Base-by-base conservation (phyloP, 2,888 invertebrate genomes). In the Tiphia femorata region DNA sequence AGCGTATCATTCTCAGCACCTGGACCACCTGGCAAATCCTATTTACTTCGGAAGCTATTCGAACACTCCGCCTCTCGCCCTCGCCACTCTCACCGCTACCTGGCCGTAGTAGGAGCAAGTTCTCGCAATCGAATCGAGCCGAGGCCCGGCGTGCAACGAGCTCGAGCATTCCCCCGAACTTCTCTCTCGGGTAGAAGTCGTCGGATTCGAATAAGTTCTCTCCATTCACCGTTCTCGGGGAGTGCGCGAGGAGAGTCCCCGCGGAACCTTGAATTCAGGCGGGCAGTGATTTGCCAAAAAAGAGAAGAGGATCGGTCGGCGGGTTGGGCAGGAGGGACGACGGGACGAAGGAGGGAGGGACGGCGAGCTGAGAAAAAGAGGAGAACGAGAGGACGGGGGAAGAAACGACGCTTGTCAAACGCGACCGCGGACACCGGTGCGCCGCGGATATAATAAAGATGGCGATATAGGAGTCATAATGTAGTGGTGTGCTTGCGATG, bases 401-500 rank as follows among this genome's bases (percentile, higher is more conserved):
- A 63, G 64, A 67, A 57, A 64, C 66, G 71, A 70, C 49, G 66
- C 69, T 74, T 75, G 78, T 78, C 73, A 76, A 77, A 76, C 64
- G 71, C 62, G 70, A 63, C 65, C 70, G 58, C 65, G 67, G 67
- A 64, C 64, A 62, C 62, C 64, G 60, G 65, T 64, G 69, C 64
- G 59, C 70, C 70, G 69, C 69, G 73, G 75, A 77, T 78, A 76
- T 80, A 81, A 82, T 83, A 83, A 83, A 82, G 79, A 81, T 77
- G 78, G 74, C 79, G 77, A 83, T 83, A 81, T 81, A 82, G 73
- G 78, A 78, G 77, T 80, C 80, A 79, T 82, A 82, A 82, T 78
- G 78, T 82, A 82, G 76, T 77, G 75, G 77, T 77, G 76, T 76
- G 75, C 67, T 67, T 70, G 70, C 64, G 65, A 72, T 71, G 75